Percentiles rank a stretch among this genome's conserved stretches.
These are phyloP conservation scores for Melanogrammus aeglefinus DNA, from an alignment of 2,797 vertebrate species.

Conservation along the genomic window DNA sequence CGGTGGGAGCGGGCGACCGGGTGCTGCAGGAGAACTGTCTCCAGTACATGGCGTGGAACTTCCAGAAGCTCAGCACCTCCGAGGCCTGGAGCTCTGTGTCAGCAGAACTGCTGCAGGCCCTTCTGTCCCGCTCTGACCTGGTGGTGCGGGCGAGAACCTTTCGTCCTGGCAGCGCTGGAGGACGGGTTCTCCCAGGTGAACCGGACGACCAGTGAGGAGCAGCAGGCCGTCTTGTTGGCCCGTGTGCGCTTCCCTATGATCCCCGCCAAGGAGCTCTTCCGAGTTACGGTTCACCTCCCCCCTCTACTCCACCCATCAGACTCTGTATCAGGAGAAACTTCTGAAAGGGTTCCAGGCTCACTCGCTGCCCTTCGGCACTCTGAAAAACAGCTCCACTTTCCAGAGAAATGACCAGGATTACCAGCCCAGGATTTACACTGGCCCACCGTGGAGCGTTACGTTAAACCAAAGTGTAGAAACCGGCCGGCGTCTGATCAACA, in stretches of 20 bases:
- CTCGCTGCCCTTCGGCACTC: slow-evolving; percentile 54
- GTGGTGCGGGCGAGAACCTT: slow-evolving; percentile 70
- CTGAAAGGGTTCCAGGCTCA: slow-evolving; percentile 74
- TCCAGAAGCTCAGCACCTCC: slow-evolving; percentile 56
- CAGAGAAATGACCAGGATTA: slow-evolving; percentile 37
- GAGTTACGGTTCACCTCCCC: slow-evolving; percentile 58
- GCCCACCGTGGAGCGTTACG: slow-evolving; percentile 55
- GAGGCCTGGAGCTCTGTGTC: slow-evolving; percentile 63
- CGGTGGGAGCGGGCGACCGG: slow-evolving; percentile 56
- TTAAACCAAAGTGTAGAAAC: neutral
- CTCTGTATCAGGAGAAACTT: slow-evolving; percentile 44
- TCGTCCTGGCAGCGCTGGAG: slow-evolving; percentile 64
- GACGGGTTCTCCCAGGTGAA: slow-evolving; percentile 51
- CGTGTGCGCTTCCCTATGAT: slow-evolving; percentile 76
- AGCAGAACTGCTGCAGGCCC: slow-evolving; percentile 41
- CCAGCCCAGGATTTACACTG: slow-evolving; percentile 64
- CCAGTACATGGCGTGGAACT: slow-evolving; percentile 80
- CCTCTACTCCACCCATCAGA: slow-evolving; percentile 52
- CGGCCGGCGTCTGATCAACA: slow-evolving; percentile 13
- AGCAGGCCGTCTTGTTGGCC: slow-evolving; percentile 47
- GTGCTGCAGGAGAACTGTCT: slow-evolving; percentile 69
- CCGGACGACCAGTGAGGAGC: slow-evolving; percentile 1
- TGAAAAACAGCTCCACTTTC: slow-evolving; percentile 41
- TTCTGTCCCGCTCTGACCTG: slow-evolving; percentile 70
- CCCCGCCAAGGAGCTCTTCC: slow-evolving; percentile 61